Conservation (phyloP, 2,797 vertebrate genomes). For the Chanos chanos region DNA sequence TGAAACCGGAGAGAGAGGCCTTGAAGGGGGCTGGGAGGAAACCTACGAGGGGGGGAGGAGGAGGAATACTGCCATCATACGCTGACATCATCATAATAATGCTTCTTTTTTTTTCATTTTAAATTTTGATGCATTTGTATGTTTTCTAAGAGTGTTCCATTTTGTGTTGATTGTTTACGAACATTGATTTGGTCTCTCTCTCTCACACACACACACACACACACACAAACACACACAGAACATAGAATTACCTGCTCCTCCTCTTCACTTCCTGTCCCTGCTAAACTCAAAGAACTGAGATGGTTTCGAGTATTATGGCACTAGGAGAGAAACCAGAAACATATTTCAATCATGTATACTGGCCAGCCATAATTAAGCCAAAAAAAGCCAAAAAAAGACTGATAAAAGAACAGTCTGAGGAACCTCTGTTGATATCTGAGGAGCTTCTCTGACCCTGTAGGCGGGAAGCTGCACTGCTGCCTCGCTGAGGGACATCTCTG, state of each 20-base stretch:
- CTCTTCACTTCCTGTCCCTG: constrained; percentile 72
- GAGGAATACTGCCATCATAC: neutral
- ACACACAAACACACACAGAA: no score
- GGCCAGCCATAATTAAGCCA: neutral
- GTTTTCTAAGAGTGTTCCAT: no score
- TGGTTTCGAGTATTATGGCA: constrained; percentile 64
- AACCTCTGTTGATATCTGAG: neutral
- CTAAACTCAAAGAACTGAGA: constrained; percentile 69
- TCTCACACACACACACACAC: no score
- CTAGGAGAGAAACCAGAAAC: constrained; percentile 45
- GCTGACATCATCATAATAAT: no score
- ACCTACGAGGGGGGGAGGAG: constrained; percentile 52
- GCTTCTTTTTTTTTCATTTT: no score
- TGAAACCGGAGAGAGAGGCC: constrained; percentile 62
- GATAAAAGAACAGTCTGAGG: no score
- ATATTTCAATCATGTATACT: neutral
- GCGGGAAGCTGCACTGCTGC: constrained; percentile 36
- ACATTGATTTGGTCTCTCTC: no score
- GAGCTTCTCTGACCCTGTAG: constrained; percentile 59
- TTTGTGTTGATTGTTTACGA: no score
- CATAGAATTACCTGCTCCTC: constrained; percentile 68
- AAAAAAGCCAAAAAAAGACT: no score
- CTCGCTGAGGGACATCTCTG: constrained; percentile 73
- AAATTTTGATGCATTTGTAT: no score
- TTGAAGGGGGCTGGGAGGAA: constrained; percentile 59